Evolutionary conservation across 2,113 vertebrate genomes (phyloP), one percentile per base, ranked within the genome.

Genomic region (Microtus ochrogaster): DNA sequence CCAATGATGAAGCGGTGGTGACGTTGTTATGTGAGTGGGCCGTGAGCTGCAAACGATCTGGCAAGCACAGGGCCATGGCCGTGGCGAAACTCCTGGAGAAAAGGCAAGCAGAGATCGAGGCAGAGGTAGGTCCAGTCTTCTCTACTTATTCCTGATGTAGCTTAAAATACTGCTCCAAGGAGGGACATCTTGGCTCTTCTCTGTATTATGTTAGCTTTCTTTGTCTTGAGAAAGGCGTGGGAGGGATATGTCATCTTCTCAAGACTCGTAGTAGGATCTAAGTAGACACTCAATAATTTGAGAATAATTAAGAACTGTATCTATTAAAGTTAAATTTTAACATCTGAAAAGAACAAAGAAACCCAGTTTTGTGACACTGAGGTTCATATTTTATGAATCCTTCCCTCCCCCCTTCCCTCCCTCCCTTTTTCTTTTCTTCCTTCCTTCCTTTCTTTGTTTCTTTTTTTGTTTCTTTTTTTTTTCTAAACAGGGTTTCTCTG

Each of bases 81-180:
- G 98, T 99, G n/a, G 98, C 98, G 19, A 98, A 98, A 3, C 98
- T 99, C 4, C 83, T 99, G 97, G 98, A 98, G 98, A 98, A 98
- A 98, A 98, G 98, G 52, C 99, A 98, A 90, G 98, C 97, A 0
- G 99, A 99, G 89, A 98, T 98, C 1, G 98, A 99, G 91, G 97
- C 98, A 61, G 99, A 99, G 97, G 98, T 98, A 94, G 97, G 98
- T 97, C 16, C 2, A 1, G 4, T 47, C 49, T n/a, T 47, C 10
- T n/a, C 14, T 73, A 0, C 13, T 26, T 44, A 14, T 22, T 33
- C 39, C 1, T 0, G 8, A 41, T 16, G 7, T 28, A 30, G 12
- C 39, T 58, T 33, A 84, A 77, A 22, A 6, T 61, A 5, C 49
- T 36, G 10, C 30, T 63, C 28, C 55, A 70, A 47, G 47, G n/a